Percentiles rank a stretch among this genome's conserved stretches.
Evolutionary conservation across 1,140 invertebrate species (phyloP).

Genomic region (Drosophila mayri): DNA sequence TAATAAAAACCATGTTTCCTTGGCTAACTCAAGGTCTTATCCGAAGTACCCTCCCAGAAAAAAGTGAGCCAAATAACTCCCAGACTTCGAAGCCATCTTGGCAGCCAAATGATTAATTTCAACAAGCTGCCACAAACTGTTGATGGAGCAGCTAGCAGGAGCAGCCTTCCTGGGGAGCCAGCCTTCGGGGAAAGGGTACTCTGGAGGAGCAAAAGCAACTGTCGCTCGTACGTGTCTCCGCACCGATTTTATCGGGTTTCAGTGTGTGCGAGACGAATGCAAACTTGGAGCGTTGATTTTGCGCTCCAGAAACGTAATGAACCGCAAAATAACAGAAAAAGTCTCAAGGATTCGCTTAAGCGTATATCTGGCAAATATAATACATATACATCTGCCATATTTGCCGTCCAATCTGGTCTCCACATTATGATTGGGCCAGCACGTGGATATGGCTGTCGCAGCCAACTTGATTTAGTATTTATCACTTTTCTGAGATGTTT

Average conservation of each 20-base stretch:
- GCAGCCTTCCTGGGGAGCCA: background rate
- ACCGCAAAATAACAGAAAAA: slow-evolving; percentile 65
- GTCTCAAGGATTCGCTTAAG: slow-evolving; percentile 16
- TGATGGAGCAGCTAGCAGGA: slow-evolving; percentile 28
- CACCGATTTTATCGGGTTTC: slow-evolving; percentile 57
- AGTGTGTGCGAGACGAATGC: slow-evolving; percentile 58
- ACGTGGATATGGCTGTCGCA: slow-evolving; percentile 16
- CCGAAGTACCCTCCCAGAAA: background rate
- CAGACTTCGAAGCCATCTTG: slow-evolving; percentile 42
- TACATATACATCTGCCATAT: slow-evolving; percentile 12
- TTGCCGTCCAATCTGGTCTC: slow-evolving; percentile 30
- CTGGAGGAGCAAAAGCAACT: slow-evolving; percentile 6
- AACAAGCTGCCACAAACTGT: slow-evolving; percentile 80
- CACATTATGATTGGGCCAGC: slow-evolving; percentile 20
- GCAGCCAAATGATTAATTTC: slow-evolving; percentile 82
- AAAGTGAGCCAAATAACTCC: background rate
- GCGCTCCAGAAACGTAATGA: slow-evolving; percentile 74
- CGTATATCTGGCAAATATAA: slow-evolving; percentile 17
- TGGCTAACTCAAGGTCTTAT: no score
- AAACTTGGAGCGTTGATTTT: slow-evolving; percentile 72
- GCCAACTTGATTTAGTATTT: slow-evolving; percentile 33
- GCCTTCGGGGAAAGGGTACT: slow-evolving; percentile 13
- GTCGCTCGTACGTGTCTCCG: slow-evolving; percentile 53
- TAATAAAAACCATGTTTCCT: background rate
- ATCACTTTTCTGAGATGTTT: slow-evolving; percentile 7